Conservation (phyloP, 2,888 invertebrate genomes). For the Chorisops tibialis region DNA sequence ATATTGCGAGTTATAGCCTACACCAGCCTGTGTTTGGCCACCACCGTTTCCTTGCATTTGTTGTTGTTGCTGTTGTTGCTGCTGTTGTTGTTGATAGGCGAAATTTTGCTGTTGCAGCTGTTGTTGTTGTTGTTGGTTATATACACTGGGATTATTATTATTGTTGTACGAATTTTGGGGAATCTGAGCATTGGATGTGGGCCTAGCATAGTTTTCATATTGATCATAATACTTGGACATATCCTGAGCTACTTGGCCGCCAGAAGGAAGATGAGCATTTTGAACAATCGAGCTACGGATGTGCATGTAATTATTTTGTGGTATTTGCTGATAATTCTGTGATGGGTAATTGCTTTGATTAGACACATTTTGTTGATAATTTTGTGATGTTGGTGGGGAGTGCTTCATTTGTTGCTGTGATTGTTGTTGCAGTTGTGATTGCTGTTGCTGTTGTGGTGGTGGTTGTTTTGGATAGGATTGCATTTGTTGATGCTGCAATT, state of each 20-base stretch:
- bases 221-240: constrained; percentile 41
- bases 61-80: constrained; percentile 34
- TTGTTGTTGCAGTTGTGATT: constrained; percentile 37
- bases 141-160: constrained; percentile 27
- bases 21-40: constrained; percentile 1
- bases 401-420: constrained; percentile 38
- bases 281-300: constrained; percentile 49
- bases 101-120: constrained; percentile 38
- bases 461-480: constrained; percentile 37
- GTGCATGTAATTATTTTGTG: constrained; percentile 44
- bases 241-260: constrained; percentile 7
- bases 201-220: constrained; percentile 43
- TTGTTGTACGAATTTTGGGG: constrained; percentile 30
- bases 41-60: constrained; percentile 22
- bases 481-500: constrained; percentile 28
- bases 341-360: constrained; percentile 41
- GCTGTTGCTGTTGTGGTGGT: constrained; percentile 42
- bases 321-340: constrained; percentile 43
- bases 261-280: constrained; percentile 50
- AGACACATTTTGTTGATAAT: constrained; percentile 34
- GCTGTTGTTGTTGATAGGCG: constrained; percentile 36
- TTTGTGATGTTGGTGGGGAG: constrained; percentile 35
- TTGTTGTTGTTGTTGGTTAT: constrained; percentile 34
- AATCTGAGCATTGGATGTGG: constrained; percentile 33
- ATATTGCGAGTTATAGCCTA: constrained; percentile 36